Evolutionary conservation across 2,113 vertebrate genomes (phyloP).

Genomic region (Oceanites oceanicus): DNA sequence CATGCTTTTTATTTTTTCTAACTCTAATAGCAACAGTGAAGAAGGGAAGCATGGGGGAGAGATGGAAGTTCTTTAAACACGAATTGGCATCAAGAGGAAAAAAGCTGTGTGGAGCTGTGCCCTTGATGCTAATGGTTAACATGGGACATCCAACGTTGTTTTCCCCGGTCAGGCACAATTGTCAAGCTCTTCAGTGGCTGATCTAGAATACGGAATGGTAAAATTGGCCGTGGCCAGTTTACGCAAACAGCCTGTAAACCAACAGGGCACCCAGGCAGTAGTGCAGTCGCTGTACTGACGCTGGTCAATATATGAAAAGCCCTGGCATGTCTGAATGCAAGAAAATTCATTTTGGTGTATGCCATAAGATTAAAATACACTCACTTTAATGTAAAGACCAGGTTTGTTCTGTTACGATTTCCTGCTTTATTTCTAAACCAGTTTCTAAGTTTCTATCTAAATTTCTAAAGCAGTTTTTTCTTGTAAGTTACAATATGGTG

Average conservation of each 20-base stretch:
- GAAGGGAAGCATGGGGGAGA: background rate
- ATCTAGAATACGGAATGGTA: background rate
- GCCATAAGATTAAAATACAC: background rate
- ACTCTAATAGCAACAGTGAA: background rate
- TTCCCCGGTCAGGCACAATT: background rate
- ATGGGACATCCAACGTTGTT: background rate
- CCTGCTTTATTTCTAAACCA: background rate
- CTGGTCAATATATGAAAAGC: background rate
- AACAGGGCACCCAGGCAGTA: too few relatives aligned
- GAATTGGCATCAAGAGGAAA: background rate
- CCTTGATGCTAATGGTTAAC: background rate
- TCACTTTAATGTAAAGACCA: background rate
- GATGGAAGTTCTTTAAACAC: background rate
- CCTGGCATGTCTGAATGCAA: background rate
- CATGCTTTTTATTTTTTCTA: background rate
- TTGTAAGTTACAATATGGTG: background rate
- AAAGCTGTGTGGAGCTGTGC: background rate
- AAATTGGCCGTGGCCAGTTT: background rate
- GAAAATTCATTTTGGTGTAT: background rate
- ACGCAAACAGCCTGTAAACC: background rate
- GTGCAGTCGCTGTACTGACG: rapidly evolving
- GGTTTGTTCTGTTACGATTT: background rate
- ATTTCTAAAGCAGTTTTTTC: background rate
- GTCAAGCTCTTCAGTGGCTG: background rate
- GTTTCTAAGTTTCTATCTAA: background rate